Base-by-base conservation (phyloP, 2,113 vertebrate species). In the Mesembrinibis cayennensis region DNA sequence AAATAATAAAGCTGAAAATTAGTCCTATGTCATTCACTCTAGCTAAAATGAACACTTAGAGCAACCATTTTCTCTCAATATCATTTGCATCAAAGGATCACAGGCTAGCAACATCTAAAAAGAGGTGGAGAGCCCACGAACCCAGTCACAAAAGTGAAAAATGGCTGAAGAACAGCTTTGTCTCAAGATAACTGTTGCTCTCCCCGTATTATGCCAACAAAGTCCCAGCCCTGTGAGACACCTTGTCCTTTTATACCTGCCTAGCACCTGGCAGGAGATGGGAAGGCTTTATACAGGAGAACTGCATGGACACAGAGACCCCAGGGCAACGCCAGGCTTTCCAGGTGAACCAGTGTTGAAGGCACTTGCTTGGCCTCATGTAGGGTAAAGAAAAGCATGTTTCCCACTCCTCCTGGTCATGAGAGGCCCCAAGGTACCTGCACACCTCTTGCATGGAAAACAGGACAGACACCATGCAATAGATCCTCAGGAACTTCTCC, bases 61-160 rank as follows among this genome's bases (percentile, higher is more conserved):
- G 34, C 45, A 81, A 83, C 5, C 1, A 40, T 79, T 85, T 67
- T 76, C 9, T n/a, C 55, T 84, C 29, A 30, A 9, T 42, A 55
- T 29, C 6, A 25, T 34, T 66, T 50, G 21, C 21, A 14, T 53
- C 45, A 65, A 85, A 82, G 49, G 8, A 50, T 42, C 62, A 63
- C 13, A 32, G 23, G 10, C 30, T 34, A 79, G 20, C 14, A n/a
- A 22, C 11, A 5, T 21, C 49, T 59, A 18, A 62, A 59, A 65
- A 53, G 13, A 45, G 3, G 11, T 2, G 2, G 10, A 83, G 5
- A 62, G 2, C 5, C 21, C 42, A 55, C 3, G 0, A 89, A 40
- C 14, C 4, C 27, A 25, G 19, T 13, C 18, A 71, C 27, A 53
- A 65, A 63, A 71, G 29, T 47, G 11, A 72, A 63, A 56, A 67